Evolutionary conservation across 2,888 invertebrate species (phyloP), one percentile per base, ranked within the genome.

Genomic region (Allacma fusca): DNA sequence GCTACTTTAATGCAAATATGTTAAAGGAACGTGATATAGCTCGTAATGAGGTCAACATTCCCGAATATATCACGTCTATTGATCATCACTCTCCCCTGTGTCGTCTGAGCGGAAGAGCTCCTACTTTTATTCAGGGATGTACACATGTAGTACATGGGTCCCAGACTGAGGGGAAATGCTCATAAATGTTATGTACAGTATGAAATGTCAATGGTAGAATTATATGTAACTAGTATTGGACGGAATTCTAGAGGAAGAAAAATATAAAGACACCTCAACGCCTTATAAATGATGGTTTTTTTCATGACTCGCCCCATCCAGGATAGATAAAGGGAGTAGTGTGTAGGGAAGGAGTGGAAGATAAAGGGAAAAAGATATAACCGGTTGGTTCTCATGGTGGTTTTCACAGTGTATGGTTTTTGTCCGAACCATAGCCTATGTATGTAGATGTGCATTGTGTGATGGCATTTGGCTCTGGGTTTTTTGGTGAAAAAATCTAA

Each of bases 51-150:
- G 50, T 50, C 50, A 50, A 16, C 50, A 19, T 50, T 50, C n/a
- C 50, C 50, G 50, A 50, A 50, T 50, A 50, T 50, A 50, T 50
- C 50, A 50, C 16, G 5, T 50, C 50, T 50, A 50, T 50, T 50
- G 50, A 50, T 50, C 50, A 50, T 50, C n/a, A 50, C 16, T 50
- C 50, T 13, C 50, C n/a, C 19, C 50, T 50, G 50, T 50, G 50
- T 50, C 50, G 50, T 50, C n/a, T n/a, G 50, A 9, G 16, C 5
- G n/a, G 16, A 50, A 50, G 50, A 34, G 34, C 34, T 34, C 34
- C 5, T 34, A 9, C 34, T 34, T 9, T 9, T 50, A 50, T 50
- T 50, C 1, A 19, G 50, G 1, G 4, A 50, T 50, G 5, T 40
- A 40, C 13, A 40, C 40, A 40, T 40, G 13, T 13, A 40, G 40